Base-by-base conservation (phyloP, 2,888 invertebrate species). In the Sipunculus nudus region DNA sequence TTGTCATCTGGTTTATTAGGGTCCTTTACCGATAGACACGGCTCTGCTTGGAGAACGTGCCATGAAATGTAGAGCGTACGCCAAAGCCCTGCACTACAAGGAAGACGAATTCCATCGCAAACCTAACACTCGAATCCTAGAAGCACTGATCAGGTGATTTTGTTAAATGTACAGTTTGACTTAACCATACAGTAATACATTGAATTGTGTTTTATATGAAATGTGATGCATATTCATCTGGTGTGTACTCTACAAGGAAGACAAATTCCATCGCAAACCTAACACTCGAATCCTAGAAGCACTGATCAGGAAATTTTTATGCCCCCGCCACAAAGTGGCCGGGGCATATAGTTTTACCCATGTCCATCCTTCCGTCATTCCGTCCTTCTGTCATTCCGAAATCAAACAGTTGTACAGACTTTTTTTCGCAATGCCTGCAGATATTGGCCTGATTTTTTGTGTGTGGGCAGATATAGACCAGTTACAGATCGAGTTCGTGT, bases 251-350 rank as follows among this genome's bases (percentile, higher is more conserved):
- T 93, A 92, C 79, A 92, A 91, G 86, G 97, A 97, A 84, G 94
- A 94, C 78, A 96, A 97, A 81, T 97, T 96, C 78, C 90, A 93
- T 70, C 59, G 70, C 49, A 65, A 57, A 21, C 76, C 77, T 1
- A 93, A 90, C 63, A 90, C 93, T 10, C 91, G 92, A 75, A 94
- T 96, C 0, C 90, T 97, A 10, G 97, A 97, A 80, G 91, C 95
- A 0, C 86, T 98, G 1, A 97, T 98, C 65, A 84, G 83, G 84
- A 84, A 59, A 19, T n/a, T n/a, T n/a, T n/a, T n/a, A n/a, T n/a
- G n/a, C n/a, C n/a, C n/a, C n/a, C n/a, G n/a, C n/a, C n/a, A n/a
- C n/a, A n/a, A n/a, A n/a, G n/a, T n/a, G n/a, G n/a, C n/a, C n/a
- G n/a, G n/a, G n/a, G n/a, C n/a, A n/a, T n/a, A n/a, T n/a, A n/a